Conservation (phyloP, 2,888 invertebrate species). For the Holacanthella duospinosa region DNA sequence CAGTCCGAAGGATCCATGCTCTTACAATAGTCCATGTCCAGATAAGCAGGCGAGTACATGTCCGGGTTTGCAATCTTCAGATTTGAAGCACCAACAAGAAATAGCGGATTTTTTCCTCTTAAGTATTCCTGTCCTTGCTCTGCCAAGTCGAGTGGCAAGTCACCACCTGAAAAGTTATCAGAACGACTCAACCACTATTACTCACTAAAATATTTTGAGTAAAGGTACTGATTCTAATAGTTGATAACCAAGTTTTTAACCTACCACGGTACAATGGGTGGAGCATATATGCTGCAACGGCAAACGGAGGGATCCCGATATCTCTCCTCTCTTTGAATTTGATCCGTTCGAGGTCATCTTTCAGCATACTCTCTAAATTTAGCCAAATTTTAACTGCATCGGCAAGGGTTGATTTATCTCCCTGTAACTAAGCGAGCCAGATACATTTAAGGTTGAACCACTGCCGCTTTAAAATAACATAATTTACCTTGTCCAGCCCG, state of each 20-base stretch:
- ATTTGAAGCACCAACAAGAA: background rate
- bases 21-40: background rate
- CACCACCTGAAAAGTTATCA: background rate
- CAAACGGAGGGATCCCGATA: background rate
- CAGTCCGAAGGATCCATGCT: constrained; percentile 9
- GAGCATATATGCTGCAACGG: constrained; percentile 6
- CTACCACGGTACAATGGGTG: constrained; percentile 12
- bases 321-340: constrained; percentile 1
- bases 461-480: too few relatives aligned
- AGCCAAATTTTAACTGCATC: background rate
- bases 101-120: background rate
- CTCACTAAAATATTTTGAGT: background rate
- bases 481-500: background rate
- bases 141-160: background rate
- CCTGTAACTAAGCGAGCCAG: background rate
- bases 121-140: background rate
- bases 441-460: background rate
- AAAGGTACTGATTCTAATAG: too few relatives aligned
- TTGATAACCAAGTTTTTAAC: background rate
- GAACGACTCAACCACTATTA: background rate
- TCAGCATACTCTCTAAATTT: background rate
- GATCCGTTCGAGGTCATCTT: background rate
- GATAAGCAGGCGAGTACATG: constrained; percentile 4
- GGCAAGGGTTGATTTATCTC: background rate
- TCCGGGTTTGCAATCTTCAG: background rate